These are phyloP conservation scores for Chaenocephalus aceratus DNA, from an alignment of 2,113 vertebrate genomes.

Conservation along the genomic window DNA sequence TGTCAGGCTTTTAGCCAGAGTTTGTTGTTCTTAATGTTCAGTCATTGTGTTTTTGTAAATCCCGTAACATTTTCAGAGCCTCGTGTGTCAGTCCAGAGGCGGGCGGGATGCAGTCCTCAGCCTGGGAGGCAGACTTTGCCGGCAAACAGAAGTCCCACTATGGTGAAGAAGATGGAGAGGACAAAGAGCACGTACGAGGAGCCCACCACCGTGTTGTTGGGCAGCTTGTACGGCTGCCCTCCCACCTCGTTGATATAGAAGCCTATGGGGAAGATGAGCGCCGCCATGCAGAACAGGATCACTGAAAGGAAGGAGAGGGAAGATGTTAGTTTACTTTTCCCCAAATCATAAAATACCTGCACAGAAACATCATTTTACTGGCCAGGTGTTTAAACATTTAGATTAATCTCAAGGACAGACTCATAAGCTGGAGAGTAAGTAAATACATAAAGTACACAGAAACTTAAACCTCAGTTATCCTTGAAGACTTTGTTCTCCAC, in stretches of 20 bases:
- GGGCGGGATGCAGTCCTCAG: conserved; percentile 82
- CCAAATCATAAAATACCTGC: neutral
- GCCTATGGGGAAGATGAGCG: conserved; percentile 93
- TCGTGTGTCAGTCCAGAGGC: conserved; percentile 64
- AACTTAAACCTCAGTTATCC: neutral
- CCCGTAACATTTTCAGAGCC: conserved; percentile 63
- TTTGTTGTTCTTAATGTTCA: conserved; percentile 68
- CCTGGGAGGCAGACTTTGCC: conserved; percentile 99
- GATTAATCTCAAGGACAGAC: neutral
- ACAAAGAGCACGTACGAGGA: conserved; percentile 99
- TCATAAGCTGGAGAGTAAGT: neutral
- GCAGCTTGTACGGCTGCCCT: conserved; percentile 98
- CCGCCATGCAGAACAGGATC: conserved; percentile 99
- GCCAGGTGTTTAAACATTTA: neutral
- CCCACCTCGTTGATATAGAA: conserved; percentile 97
- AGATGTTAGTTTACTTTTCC: conserved; percentile 7
- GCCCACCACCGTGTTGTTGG: conserved; percentile 99
- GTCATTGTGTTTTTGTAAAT: conserved; percentile 64
- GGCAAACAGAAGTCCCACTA: conserved; percentile 99
- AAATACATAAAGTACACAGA: neutral
- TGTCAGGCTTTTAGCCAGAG: conserved; percentile 59
- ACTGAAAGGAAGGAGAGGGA: conserved; percentile 76
- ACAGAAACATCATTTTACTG: neutral
- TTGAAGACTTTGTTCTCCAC: neutral
- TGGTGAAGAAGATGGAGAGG: conserved; percentile 99